Percentiles rank a stretch among this genome's conserved stretches.
These are phyloP conservation scores for Hippasteria phrygiana DNA, from an alignment of 53 echinoderm and acorn worm species.

Conservation along the genomic window DNA sequence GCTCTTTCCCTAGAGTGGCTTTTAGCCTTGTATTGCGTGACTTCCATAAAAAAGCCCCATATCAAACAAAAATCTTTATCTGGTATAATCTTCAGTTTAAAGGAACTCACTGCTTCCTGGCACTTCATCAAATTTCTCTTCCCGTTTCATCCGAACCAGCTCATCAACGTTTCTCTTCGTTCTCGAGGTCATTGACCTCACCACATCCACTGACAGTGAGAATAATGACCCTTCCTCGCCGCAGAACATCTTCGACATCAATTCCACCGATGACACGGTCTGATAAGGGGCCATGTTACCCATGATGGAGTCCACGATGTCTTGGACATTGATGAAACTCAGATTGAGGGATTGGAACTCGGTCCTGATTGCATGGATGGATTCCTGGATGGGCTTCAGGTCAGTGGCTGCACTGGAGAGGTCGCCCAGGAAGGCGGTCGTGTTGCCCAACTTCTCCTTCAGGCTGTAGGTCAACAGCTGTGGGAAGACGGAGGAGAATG, in stretches of 20 bases:
- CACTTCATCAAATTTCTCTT: slow-evolving; percentile 21
- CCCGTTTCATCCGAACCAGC: not conserved
- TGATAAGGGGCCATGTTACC: slow-evolving; percentile 10
- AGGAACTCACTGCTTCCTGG: slow-evolving; percentile 44
- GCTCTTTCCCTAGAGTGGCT: no score
- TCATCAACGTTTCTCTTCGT: not conserved
- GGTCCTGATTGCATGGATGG: not conserved
- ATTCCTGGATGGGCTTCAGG: slow-evolving; percentile 19
- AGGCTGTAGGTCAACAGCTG: slow-evolving; percentile 47
- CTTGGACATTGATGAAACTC: not conserved
- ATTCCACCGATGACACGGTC: not conserved
- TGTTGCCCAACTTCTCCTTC: slow-evolving; percentile 11
- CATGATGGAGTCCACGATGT: not conserved
- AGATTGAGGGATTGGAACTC: slow-evolving; percentile 15
- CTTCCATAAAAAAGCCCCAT: no score
- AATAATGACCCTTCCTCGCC: not conserved
- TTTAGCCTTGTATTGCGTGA: no score
- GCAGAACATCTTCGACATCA: slow-evolving; percentile 3
- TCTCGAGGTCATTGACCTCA: not conserved
- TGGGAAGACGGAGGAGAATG: not conserved
- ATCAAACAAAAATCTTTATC: not conserved
- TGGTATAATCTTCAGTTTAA: not conserved
- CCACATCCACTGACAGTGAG: no score
- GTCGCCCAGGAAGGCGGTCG: not conserved
- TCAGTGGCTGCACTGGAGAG: slow-evolving; percentile 14